These are phyloP conservation scores for Sebastes miniatus DNA, from an alignment of 2,797 vertebrate species.

Conservation along the genomic window DNA sequence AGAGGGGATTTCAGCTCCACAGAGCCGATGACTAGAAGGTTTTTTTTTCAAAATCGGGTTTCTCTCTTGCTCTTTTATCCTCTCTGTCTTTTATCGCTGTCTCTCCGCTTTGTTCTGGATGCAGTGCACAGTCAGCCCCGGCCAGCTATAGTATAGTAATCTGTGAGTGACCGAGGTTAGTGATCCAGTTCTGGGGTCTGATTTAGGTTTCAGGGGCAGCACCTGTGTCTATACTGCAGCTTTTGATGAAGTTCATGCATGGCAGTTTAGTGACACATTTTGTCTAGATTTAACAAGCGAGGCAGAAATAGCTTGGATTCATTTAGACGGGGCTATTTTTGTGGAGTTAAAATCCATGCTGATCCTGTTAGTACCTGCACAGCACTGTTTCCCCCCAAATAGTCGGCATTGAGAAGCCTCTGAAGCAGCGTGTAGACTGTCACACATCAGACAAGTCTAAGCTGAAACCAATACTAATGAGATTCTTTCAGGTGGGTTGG, in stretches of 20 bases:
- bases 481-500: slow-evolving; percentile 49
- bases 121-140: slow-evolving; percentile 69
- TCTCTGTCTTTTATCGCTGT: slow-evolving; percentile 51
- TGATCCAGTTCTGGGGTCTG: slow-evolving; percentile 37
- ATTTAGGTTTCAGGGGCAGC: slow-evolving; percentile 36
- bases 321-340: slow-evolving; percentile 43
- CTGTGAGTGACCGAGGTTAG: slow-evolving; percentile 50
- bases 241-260: not conserved
- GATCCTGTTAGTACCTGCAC: slow-evolving; percentile 44
- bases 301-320: slow-evolving; percentile 27
- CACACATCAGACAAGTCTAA: slow-evolving; percentile 46
- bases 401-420: slow-evolving; percentile 24
- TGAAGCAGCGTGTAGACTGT: slow-evolving; percentile 33
- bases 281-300: slow-evolving; percentile 24
- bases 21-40: slow-evolving; percentile 70
- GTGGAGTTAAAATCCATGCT: slow-evolving; percentile 44
- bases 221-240: slow-evolving; percentile 16
- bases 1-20: slow-evolving; percentile 75
- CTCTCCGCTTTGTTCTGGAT: slow-evolving; percentile 67
- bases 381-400: slow-evolving; percentile 15
- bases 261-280: slow-evolving; percentile 10
- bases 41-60: slow-evolving; percentile 59
- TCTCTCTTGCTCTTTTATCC: slow-evolving; percentile 71
- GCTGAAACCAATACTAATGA: slow-evolving; percentile 53
- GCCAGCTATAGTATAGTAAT: slow-evolving; percentile 63